phyloP scores from a whole-genome alignment of 1,140 invertebrate species.

The Thaumetopoea pityocampa region DNA sequence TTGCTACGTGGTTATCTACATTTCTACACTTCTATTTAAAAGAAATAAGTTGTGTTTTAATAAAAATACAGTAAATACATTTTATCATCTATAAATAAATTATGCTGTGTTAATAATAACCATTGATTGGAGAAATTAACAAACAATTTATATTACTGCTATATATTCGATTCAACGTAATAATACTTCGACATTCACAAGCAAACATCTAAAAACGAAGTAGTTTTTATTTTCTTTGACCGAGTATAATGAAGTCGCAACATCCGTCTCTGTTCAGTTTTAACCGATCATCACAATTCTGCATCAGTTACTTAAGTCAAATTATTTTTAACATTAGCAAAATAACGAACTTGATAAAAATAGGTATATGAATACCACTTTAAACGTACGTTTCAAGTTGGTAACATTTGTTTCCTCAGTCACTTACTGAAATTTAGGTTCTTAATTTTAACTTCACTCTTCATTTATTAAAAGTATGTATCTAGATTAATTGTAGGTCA shows the following conservation, averaged over 20 bases:
- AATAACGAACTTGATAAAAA: no score
- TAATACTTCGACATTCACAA: slow-evolving; percentile 8
- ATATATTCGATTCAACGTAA: slow-evolving; percentile 29
- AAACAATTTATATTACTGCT: slow-evolving; percentile 17
- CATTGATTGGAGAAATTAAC: slow-evolving; percentile 34
- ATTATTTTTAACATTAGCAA: no score
- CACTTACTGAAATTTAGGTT: no score
- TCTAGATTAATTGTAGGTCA: no score
- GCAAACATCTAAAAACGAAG: slow-evolving; percentile 9
- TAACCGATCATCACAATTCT: no score
- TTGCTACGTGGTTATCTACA: slow-evolving; percentile 68
- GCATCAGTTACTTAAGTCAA: no score
- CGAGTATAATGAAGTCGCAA: background rate
- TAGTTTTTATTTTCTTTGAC: slow-evolving; percentile 1
- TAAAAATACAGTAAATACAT: slow-evolving; percentile 24
- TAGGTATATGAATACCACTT: no score
- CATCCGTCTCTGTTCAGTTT: no score
- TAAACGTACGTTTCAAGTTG: no score
- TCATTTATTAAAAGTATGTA: no score
- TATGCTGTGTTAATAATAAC: slow-evolving; percentile 47
- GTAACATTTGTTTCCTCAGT: no score
- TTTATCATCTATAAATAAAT: slow-evolving; percentile 48
- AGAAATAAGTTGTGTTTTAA: slow-evolving; percentile 32
- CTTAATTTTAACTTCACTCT: no score
- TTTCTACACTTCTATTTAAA: slow-evolving; percentile 65